Percentiles rank a stretch among this genome's conserved stretches.
Evolutionary conservation across 2,797 vertebrate genomes (phyloP).

Genomic region (Sebastes variabilis): DNA sequence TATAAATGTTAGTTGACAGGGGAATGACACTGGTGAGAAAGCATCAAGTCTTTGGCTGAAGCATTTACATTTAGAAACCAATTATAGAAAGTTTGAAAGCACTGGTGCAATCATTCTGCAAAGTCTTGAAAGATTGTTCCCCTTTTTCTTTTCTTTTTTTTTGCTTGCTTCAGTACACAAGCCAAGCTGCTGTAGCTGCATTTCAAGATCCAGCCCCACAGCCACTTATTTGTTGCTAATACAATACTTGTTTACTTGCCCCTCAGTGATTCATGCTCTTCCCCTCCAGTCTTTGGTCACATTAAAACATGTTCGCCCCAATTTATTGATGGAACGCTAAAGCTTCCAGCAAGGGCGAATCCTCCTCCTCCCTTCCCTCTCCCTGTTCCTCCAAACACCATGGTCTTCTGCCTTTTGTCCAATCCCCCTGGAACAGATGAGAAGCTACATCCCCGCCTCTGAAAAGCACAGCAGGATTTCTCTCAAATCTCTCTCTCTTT

Average conservation of each 20-base stretch:
- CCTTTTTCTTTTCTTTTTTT: neutral
- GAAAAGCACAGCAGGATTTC: slow-evolving; percentile 70
- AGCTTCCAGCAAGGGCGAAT: slow-evolving; percentile 29
- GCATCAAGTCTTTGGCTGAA: neutral
- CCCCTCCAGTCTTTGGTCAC: slow-evolving; percentile 33
- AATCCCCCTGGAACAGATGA: slow-evolving; percentile 63
- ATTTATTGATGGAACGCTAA: slow-evolving; percentile 61
- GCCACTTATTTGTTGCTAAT: slow-evolving; percentile 48
- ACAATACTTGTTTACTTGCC: slow-evolving; percentile 60
- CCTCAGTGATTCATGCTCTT: slow-evolving; percentile 42
- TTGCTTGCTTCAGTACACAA: slow-evolving; percentile 22
- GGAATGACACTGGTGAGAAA: slow-evolving; percentile 5
- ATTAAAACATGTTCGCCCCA: slow-evolving; percentile 54
- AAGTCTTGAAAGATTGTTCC: slow-evolving; percentile 36
- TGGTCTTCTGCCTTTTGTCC: slow-evolving; percentile 50
- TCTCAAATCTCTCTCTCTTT: slow-evolving; percentile 55
- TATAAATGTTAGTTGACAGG: slow-evolving; percentile 14
- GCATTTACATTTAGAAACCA: slow-evolving; percentile 43
- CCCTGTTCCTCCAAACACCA: slow-evolving; percentile 15
- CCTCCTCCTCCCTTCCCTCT: slow-evolving; percentile 1
- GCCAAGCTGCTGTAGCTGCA: slow-evolving; percentile 28
- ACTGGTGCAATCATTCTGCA: slow-evolving; percentile 32
- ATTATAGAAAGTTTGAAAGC: slow-evolving; percentile 50
- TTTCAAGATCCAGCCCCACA: slow-evolving; percentile 45
- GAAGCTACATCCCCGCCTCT: slow-evolving; percentile 48